These are phyloP conservation scores for Acrobasis repandana DNA, from an alignment of 2,888 invertebrate species.

Conservation along the genomic window DNA sequence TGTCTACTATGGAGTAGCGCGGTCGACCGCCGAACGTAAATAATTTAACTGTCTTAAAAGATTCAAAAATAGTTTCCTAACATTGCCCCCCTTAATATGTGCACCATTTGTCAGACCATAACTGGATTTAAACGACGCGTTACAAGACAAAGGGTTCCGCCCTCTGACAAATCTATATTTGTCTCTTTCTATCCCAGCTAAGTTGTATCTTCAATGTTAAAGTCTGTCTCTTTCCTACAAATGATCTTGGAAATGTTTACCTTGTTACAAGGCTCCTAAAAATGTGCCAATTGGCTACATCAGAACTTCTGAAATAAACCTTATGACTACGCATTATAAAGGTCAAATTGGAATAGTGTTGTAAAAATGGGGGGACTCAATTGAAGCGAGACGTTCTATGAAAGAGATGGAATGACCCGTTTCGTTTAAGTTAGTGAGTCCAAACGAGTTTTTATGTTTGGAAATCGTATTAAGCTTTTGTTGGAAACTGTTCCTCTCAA, in stretches of 20 bases:
- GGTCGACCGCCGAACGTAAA: constrained; percentile 77
- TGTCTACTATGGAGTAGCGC: constrained; percentile 73
- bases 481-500: constrained; percentile 82
- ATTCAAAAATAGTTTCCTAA: constrained; percentile 83
- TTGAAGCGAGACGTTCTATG: constrained; percentile 68
- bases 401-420: constrained; percentile 72
- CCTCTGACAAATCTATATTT: constrained; percentile 50
- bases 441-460: constrained; percentile 83
- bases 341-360: constrained; percentile 39
- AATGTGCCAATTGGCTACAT: constrained; percentile 53
- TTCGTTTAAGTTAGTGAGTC: constrained; percentile 79
- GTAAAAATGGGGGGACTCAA: constrained; percentile 61
- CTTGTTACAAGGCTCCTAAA: constrained; percentile 56
- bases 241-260: constrained; percentile 63
- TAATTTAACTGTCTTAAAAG: constrained; percentile 83
- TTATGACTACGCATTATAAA: constrained; percentile 17
- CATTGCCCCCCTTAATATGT: constrained; percentile 82
- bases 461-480: constrained; percentile 83
- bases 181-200: constrained; percentile 46
- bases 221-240: constrained; percentile 57
- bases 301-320: constrained; percentile 36
- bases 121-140: constrained; percentile 80
- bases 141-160: constrained; percentile 68
- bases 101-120: constrained; percentile 83
- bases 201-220: constrained; percentile 23